Percentiles rank a stretch among this genome's conserved stretches.
Conservation (phyloP, 2,888 invertebrate species). For the Tuberolachnus salignus region DNA sequence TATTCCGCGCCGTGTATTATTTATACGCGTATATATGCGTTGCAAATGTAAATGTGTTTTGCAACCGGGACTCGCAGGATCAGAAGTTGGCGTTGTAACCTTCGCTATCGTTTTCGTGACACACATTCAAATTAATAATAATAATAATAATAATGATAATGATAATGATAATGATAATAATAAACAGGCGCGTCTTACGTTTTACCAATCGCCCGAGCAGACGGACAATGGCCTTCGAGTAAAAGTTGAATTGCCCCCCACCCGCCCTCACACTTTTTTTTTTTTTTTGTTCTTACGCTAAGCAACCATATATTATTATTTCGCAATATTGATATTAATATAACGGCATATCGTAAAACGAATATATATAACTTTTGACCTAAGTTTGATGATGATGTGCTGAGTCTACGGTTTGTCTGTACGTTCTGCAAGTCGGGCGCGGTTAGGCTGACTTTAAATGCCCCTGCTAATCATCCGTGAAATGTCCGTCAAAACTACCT, state of each 20-base stretch:
- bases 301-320: not conserved
- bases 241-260: constrained; percentile 18
- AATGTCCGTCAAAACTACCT: no score
- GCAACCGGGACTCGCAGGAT: constrained; percentile 44
- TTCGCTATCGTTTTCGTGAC: constrained; percentile 56
- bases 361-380: not conserved
- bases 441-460: no score
- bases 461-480: no score
- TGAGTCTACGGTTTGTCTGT: not conserved
- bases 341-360: not conserved
- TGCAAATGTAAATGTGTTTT: constrained; percentile 12
- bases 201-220: constrained; percentile 39
- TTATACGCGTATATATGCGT: no score
- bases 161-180: constrained; percentile 19
- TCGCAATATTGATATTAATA: constrained; percentile 20
- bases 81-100: constrained; percentile 50
- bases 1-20: no score
- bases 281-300: not conserved
- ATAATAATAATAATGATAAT: constrained; percentile 21
- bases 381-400: not conserved
- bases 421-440: no score
- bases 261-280: not conserved
- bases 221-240: constrained; percentile 48
- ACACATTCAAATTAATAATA: constrained; percentile 54
- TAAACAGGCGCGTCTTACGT: constrained; percentile 50